These are phyloP conservation scores for Drosophila ogumai DNA, from an alignment of 1,140 invertebrate species.

Conservation along the genomic window DNA sequence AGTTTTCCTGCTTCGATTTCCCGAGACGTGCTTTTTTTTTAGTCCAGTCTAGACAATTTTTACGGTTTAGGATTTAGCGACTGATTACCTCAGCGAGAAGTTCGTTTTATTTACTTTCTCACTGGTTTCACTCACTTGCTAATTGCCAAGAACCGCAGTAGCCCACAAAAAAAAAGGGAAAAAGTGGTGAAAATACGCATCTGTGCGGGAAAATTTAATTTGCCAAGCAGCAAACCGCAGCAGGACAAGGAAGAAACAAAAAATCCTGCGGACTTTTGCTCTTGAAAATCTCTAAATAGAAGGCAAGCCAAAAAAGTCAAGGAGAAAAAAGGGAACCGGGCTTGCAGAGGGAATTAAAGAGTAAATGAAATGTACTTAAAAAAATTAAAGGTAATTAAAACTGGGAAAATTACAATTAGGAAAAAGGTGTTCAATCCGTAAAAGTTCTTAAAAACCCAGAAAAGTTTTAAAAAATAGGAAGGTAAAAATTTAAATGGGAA, in stretches of 20 bases:
- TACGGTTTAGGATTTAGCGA: constrained; percentile 20
- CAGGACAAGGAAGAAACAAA: neutral
- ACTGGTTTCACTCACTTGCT: constrained; percentile 29
- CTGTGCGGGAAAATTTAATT: constrained; percentile 62
- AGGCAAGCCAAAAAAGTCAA: constrained; percentile 49
- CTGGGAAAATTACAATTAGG: no score
- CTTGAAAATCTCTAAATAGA: constrained; percentile 54
- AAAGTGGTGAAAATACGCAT: constrained; percentile 28
- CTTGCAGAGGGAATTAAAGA: constrained; percentile 6
- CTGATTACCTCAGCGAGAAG: constrained; percentile 24
- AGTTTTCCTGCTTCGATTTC: constrained; percentile 2
- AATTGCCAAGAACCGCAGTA: constrained; percentile 62
- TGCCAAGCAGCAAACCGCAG: constrained; percentile 45
- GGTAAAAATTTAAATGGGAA: no score
- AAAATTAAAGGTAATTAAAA: neutral
- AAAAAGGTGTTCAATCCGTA: no score
- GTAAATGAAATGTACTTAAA: constrained; percentile 7
- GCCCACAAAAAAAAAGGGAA: neutral
- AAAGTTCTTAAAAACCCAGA: no score
- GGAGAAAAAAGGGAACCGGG: neutral
- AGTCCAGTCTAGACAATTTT: constrained; percentile 67
- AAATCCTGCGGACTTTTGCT: constrained; percentile 21
- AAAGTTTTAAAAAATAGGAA: no score
- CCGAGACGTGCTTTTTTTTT: constrained; percentile 18
- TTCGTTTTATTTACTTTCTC: constrained; percentile 25